Percentiles rank a stretch among this genome's conserved stretches.
Evolutionary conservation across 2,113 vertebrate genomes (phyloP).

Genomic region (Neomonachus schauinslandi): DNA sequence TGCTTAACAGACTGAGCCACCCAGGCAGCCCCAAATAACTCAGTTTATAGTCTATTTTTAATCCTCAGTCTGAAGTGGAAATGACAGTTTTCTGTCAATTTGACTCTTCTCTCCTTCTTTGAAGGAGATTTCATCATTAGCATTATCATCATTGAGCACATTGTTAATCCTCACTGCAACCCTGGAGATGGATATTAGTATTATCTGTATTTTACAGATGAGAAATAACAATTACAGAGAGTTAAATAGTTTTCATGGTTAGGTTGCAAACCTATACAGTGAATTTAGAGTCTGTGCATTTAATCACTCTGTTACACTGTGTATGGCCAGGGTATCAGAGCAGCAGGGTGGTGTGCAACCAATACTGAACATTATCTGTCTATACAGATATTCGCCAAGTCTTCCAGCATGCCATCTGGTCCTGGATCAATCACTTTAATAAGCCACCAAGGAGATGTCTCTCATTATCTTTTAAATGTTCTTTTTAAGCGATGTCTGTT

Average conservation of each 20-base stretch:
- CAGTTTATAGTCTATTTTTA: background rate
- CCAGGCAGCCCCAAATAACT: background rate
- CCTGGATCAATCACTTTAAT: background rate
- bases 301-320: background rate
- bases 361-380: background rate
- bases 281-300: background rate
- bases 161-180: background rate
- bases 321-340: background rate
- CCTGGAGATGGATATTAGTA: background rate
- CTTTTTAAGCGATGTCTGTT: background rate
- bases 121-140: background rate
- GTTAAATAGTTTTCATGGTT: background rate
- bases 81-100: background rate
- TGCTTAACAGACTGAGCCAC: too few species aligned
- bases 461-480: background rate
- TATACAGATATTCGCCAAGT: background rate
- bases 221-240: background rate
- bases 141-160: background rate
- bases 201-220: background rate
- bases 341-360: background rate
- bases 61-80: background rate
- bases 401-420: background rate
- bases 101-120: background rate
- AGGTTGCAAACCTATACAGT: background rate
- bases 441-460: background rate